Evolutionary conservation across 30 jellyfish, hydroid and myxozoan genomes (phyloP).

Genomic region (Turritopsis rubra): DNA sequence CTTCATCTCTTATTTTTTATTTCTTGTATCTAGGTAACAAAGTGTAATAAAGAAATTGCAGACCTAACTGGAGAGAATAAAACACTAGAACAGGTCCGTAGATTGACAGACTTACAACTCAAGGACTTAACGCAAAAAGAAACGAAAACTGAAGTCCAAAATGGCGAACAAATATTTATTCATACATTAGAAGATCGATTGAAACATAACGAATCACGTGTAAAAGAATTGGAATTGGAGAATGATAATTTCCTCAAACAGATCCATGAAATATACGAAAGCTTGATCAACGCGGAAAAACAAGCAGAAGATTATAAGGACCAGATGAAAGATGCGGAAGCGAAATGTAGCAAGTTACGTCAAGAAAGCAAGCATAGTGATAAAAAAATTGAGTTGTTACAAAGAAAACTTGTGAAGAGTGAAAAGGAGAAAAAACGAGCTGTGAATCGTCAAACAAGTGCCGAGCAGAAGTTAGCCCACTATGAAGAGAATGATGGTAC

Average conservation of each 20-base stretch:
- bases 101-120: constrained; percentile 25
- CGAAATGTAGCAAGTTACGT: constrained; percentile 30
- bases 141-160: constrained; percentile 50
- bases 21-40: constrained; percentile 6
- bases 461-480: constrained; percentile 49
- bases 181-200: constrained; percentile 72
- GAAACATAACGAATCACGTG: constrained; percentile 55
- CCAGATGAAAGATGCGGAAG: constrained; percentile 47
- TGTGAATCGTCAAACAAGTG: constrained; percentile 43
- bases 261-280: constrained; percentile 51
- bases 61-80: constrained; percentile 59
- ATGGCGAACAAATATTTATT: constrained; percentile 34
- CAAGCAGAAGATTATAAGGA: constrained; percentile 50
- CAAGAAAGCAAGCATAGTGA: constrained; percentile 58
- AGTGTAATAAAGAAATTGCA: constrained; percentile 54
- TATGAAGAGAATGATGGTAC: constrained; percentile 34
- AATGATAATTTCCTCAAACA: constrained; percentile 60
- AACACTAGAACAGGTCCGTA: constrained; percentile 38
- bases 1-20: background rate
- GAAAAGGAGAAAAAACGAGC: constrained; percentile 75
- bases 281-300: constrained; percentile 34
- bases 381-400: constrained; percentile 53
- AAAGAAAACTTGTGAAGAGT: constrained; percentile 47
- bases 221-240: constrained; percentile 59
- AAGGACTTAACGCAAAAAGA: constrained; percentile 37